Evolutionary conservation across 1,140 invertebrate genomes (phyloP).

Genomic region (Temnothorax curvispinosus): DNA sequence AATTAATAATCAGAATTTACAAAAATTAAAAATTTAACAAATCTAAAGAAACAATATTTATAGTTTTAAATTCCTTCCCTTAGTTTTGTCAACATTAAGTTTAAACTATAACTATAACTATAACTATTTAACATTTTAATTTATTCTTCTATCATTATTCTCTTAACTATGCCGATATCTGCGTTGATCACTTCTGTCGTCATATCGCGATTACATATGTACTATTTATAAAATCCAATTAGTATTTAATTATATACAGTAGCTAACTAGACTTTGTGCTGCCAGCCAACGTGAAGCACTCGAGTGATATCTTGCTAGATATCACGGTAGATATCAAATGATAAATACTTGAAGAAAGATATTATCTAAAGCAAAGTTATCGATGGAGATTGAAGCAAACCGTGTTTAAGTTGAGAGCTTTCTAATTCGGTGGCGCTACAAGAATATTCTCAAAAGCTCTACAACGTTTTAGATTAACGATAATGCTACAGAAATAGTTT

Average conservation of each 20-base stretch:
- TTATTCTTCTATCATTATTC: background rate
- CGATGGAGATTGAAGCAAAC: conserved; percentile 27
- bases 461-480: background rate
- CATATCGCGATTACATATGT: background rate
- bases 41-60: background rate
- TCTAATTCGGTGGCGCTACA: conserved; percentile 64
- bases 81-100: background rate
- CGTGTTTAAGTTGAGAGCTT: conserved; percentile 24
- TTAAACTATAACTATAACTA: too few relatives aligned
- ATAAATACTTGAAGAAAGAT: conserved; percentile 33
- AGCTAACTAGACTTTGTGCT: conserved; percentile 53
- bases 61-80: background rate
- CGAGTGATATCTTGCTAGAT: background rate
- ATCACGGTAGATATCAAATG: background rate
- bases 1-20: background rate
- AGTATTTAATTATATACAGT: background rate
- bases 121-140: background rate
- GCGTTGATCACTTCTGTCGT: background rate
- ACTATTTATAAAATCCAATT: background rate
- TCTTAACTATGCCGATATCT: background rate
- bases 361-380: conserved; percentile 38
- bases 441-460: conserved; percentile 8
- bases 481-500: background rate
- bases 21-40: background rate
- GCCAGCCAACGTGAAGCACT: conserved; percentile 53